Conservation (phyloP, 2,113 vertebrate genomes). For the Coracopsis vasa region DNA sequence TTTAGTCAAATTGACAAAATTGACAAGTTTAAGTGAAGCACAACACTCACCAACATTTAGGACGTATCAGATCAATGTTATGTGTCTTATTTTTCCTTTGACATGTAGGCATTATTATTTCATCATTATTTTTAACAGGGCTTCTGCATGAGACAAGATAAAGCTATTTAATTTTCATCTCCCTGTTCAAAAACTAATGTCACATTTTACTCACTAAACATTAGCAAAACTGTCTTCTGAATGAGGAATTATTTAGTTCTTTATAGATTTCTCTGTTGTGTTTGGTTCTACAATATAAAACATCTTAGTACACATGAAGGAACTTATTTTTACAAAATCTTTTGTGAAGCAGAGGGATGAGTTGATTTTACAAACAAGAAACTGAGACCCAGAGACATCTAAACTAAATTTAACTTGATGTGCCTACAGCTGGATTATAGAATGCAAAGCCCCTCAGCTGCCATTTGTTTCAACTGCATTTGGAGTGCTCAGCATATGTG, state of each 20-base stretch:
- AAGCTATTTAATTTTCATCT: neutral
- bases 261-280: neutral
- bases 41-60: neutral
- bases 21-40: neutral
- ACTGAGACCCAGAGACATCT: neutral
- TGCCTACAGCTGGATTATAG: neutral
- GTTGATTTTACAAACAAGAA: neutral
- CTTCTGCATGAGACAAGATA: neutral
- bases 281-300: neutral
- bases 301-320: neutral
- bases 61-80: neutral
- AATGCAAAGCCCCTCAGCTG: neutral
- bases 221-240: neutral
- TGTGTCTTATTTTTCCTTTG: neutral
- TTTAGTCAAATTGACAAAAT: neutral
- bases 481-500: neutral
- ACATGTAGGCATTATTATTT: neutral
- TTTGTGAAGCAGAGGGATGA: neutral
- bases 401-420: neutral
- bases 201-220: neutral
- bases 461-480: neutral
- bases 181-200: neutral
- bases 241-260: neutral
- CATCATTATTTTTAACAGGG: neutral
- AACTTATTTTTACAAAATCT: neutral